Evolutionary conservation across 2,797 vertebrate genomes (phyloP), one percentile per base, ranked within the genome.

Genomic region (Chaetodon trifasciatus): DNA sequence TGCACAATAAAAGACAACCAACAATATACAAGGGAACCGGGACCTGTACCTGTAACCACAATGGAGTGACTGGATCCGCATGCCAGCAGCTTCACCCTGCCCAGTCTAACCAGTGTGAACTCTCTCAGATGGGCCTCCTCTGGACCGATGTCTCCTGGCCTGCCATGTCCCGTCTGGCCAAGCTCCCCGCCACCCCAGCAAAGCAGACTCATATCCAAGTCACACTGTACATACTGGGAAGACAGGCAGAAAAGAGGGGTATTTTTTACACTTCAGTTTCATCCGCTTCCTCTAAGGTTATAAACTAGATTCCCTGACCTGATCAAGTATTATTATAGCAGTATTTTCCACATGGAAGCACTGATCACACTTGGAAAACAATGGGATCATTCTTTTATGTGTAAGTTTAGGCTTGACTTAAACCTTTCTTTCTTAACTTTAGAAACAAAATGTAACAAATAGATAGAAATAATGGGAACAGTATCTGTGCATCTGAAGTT

Each of bases 41-140:
- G n/a, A 61, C 57, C 3, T 39, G 28, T 92, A 94, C 91, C 92
- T 92, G 89, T 92, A 40, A 90, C 83, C 66, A 88, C 89, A 23
- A 92, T 44, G 60, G 86, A 90, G 74, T 91, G 92, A 73, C 83
- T 90, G 64, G 88, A 91, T 77, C 89, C 90, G 80, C 88, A 93
- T 7, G 88, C 85, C 71, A 93, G 61, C 39, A 90, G 72, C 80
- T 90, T 92, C 72, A 89, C 88, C 2, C n/a, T 70, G 55, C 86
- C 89, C 44, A 86, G 57, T 57, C 73, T 53, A 3, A 50, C 62
- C 37, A 1, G 15, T 13, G 83, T 71, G 58, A 92, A 91, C 35
- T 82, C 76, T 52, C 32, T 75, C 64, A 92, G 76, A 16, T 53
- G 71, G 58, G 80, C 82, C 24, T 86, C 74, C n/a, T 84, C 83